Conservation (phyloP, 1,140 invertebrate species). For the Apis dorsata region DNA sequence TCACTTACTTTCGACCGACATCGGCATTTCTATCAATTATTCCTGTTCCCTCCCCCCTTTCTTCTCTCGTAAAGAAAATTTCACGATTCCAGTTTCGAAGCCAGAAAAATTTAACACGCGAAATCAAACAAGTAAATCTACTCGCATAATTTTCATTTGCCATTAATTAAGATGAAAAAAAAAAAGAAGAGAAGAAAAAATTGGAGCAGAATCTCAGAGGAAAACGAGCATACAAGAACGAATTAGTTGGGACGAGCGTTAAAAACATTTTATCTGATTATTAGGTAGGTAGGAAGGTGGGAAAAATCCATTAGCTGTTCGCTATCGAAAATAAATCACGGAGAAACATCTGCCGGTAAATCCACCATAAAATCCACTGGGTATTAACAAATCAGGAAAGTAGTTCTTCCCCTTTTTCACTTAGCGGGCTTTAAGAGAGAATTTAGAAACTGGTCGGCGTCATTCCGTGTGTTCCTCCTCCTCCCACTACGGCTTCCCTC, state of each 20-base stretch:
- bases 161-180: too few relatives aligned
- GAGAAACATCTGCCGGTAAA: constrained; percentile 45
- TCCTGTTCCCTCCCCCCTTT: not conserved
- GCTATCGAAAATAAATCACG: constrained; percentile 57
- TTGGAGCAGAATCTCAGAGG: too few relatives aligned
- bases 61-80: too few relatives aligned
- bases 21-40: not conserved
- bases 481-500: too few relatives aligned
- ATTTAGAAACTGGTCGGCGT: constrained; percentile 56
- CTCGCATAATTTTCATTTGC: too few relatives aligned
- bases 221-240: too few relatives aligned
- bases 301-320: constrained; percentile 53
- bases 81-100: too few relatives aligned
- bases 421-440: constrained; percentile 63
- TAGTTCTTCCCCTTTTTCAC: constrained; percentile 63
- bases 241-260: not conserved
- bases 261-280: constrained; percentile 36
- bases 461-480: constrained; percentile 20
- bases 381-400: constrained; percentile 67
- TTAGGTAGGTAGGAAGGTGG: not conserved
- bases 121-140: too few relatives aligned
- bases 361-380: constrained; percentile 57
- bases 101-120: too few relatives aligned
- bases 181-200: too few relatives aligned
- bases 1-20: not conserved